Conservation (phyloP, 2,888 invertebrate genomes). For the Netelia virgata region DNA sequence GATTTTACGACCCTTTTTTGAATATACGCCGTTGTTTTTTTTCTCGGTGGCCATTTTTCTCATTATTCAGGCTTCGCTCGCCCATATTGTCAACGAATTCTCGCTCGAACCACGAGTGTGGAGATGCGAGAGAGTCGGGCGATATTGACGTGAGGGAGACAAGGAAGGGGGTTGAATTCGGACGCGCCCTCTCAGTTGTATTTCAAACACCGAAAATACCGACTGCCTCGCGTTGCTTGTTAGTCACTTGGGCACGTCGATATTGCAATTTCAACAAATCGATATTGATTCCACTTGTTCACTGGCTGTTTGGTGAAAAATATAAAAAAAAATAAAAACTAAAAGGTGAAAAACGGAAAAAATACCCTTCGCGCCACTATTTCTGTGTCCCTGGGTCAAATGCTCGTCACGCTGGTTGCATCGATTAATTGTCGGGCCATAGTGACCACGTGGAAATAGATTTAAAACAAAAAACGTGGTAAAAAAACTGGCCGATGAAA, state of each 20-base stretch:
- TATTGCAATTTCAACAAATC: constrained; percentile 63
- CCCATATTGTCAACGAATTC: constrained; percentile 22
- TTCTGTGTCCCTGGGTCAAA: constrained; percentile 50
- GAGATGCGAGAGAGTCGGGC: not conserved
- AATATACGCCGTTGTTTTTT: not conserved
- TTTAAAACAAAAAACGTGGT: constrained; percentile 16
- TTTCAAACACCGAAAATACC: constrained; percentile 47
- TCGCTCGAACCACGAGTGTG: constrained; percentile 14
- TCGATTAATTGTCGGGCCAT: constrained; percentile 55
- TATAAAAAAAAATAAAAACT: constrained; percentile 17
- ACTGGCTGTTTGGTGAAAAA: constrained; percentile 4
- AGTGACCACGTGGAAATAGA: constrained; percentile 35
- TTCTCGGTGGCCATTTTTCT: not conserved
- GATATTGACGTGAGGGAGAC: no score
- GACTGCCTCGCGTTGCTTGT: constrained; percentile 25
- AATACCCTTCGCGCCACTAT: constrained; percentile 28
- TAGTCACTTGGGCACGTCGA: constrained; percentile 47
- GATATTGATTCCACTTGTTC: constrained; percentile 52
- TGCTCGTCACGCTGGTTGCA: constrained; percentile 45
- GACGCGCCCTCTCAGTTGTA: not conserved
- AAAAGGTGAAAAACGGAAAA: not conserved
- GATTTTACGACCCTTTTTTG: constrained; percentile 17
- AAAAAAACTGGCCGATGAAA: not conserved
- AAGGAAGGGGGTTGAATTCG: no score
- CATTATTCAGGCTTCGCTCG: not conserved